Conservation (phyloP, 2,113 vertebrate species). For the Eonycteris spelaea region DNA sequence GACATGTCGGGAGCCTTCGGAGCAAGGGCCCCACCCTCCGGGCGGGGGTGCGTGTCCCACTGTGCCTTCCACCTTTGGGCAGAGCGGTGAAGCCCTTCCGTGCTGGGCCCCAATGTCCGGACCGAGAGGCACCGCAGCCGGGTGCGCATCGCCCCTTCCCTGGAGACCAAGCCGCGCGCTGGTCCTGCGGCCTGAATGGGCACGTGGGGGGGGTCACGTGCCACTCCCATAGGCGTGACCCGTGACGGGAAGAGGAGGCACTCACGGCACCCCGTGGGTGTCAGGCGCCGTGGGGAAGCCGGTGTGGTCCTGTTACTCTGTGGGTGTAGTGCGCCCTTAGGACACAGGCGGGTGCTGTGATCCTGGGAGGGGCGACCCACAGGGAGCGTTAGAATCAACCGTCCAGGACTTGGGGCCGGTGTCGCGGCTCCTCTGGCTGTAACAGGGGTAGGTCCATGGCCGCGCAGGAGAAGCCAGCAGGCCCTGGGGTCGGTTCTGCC, state of each 20-base stretch:
- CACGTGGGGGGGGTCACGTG: too few species aligned
- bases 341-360: too few species aligned
- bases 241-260: background rate
- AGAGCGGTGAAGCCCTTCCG: background rate
- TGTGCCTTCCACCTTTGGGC: too few species aligned
- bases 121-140: rapidly evolving
- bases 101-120: rapidly evolving
- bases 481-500: background rate
- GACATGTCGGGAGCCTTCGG: background rate
- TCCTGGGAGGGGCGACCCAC: background rate
- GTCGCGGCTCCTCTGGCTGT: too few species aligned
- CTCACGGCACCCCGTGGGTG: too few species aligned
- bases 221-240: too few species aligned
- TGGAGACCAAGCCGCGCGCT: background rate
- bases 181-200: too few species aligned
- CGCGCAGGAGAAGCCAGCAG: background rate
- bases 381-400: too few species aligned
- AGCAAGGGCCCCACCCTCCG: too few species aligned
- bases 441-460: rapidly evolving
- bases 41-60: rapidly evolving
- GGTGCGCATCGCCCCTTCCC: background rate
- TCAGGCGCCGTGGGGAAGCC: too few species aligned
- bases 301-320: too few species aligned
- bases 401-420: background rate
- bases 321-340: too few species aligned